Evolutionary conservation across 2,888 invertebrate species (phyloP), one percentile per base, ranked within the genome.

Genomic region (Ecliptopera silaceata): DNA sequence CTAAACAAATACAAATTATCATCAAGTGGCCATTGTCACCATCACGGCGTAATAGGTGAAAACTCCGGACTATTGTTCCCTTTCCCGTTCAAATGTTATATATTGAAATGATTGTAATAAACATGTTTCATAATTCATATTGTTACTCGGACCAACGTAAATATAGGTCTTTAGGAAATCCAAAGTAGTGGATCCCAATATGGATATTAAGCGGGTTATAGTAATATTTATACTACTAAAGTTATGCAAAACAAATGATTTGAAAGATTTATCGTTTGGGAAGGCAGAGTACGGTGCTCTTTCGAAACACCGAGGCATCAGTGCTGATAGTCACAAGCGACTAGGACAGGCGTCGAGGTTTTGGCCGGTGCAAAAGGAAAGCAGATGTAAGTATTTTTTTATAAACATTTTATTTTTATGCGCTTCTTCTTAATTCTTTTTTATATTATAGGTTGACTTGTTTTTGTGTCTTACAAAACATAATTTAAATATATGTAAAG

Each of bases 311-410:
- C 57, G 67, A 57, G 66, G 51, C 20, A 62, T 46, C 12, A 36
- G 39, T 29, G 5, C 12, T 15, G 47, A 55, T 56, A 42, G 38
- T 50, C n/a, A 62, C 32, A 80, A 61, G 50, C 52, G 15, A 59
- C 38, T 63, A 72, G 56, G 44, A 29, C 53, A 45, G 2, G 78
- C 80, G 32, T 58, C 71, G 0, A 74, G 73, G 10, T 85, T 89
- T 68, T 87, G 90, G 89, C 80, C 80, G 4, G 62, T 63, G n/a
- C 80, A 81, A 31, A 90, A 86, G 57, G 89, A 90, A 54, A 81
- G 82, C 53, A 70, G 88, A 60, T 89, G 90, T 90, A 70, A 89
- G 90, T 84, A 62, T 12, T 18, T 31, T 22, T 20, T 6, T 10
- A 31, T 17, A 13, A 13, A 34, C n/a, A n/a, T n/a, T n/a, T n/a